Conservation (phyloP, 1,140 invertebrate species). For the Dermatophagoides farinae region DNA sequence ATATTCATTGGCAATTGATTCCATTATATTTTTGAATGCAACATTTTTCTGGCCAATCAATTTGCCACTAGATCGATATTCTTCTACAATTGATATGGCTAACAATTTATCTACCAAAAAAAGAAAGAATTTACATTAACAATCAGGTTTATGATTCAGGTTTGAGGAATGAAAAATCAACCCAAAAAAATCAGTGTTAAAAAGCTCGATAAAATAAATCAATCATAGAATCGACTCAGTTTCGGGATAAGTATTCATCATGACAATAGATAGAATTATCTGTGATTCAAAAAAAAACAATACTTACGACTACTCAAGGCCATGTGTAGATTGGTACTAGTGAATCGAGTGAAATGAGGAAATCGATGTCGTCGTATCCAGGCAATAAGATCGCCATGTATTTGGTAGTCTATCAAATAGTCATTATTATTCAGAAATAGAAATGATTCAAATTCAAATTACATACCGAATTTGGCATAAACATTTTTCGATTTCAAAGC, state of each 20-base stretch:
- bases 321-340: constrained; percentile 35
- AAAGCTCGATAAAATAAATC: constrained; percentile 3
- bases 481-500: constrained; percentile 6
- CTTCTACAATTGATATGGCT: constrained; percentile 12
- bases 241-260: background rate
- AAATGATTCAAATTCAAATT: background rate
- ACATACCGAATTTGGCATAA: constrained; percentile 2
- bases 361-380: constrained; percentile 84
- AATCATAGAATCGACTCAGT: background rate
- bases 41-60: background rate
- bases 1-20: constrained; percentile 53
- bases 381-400: constrained; percentile 36
- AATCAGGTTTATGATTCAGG: no score
- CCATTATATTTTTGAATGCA: constrained; percentile 56
- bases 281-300: background rate
- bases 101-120: constrained; percentile 2
- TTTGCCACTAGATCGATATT: background rate
- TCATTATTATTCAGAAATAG: background rate
- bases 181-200: constrained; percentile 6
- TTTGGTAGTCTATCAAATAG: constrained; percentile 12
- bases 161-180: background rate
- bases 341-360: constrained; percentile 66
- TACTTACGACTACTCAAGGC: constrained; percentile 59
- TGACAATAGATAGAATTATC: background rate
- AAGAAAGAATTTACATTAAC: background rate